phyloP scores from a whole-genome alignment of 2,888 invertebrate species.

The Sphinx pinastri region DNA sequence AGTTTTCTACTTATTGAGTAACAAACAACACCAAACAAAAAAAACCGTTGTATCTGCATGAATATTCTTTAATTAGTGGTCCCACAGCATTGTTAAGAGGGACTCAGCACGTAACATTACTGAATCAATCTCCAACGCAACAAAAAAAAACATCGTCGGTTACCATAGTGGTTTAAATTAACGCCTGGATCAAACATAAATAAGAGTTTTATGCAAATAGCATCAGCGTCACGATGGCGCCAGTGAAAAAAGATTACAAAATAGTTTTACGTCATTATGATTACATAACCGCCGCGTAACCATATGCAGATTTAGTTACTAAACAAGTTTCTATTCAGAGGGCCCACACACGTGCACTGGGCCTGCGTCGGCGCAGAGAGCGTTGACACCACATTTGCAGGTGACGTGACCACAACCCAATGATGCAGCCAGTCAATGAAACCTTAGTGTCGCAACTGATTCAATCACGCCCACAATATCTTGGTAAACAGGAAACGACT shows the following conservation, averaged over 20 bases:
- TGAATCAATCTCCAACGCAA: neutral
- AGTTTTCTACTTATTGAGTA: too few species aligned
- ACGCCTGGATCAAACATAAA: neutral
- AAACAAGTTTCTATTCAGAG: slow-evolving; percentile 50
- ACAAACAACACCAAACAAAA: too few species aligned
- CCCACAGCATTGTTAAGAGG: neutral
- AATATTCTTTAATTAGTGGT: too few species aligned
- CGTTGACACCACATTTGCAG: slow-evolving; percentile 56
- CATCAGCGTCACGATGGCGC: slow-evolving; percentile 8
- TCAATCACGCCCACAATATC: slow-evolving; percentile 13
- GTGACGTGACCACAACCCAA: slow-evolving; percentile 44
- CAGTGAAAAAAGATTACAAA: slow-evolving; percentile 21
- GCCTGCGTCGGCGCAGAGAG: slow-evolving; percentile 47
- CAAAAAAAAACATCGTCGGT: neutral
- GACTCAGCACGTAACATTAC: neutral
- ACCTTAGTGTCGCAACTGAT: slow-evolving; percentile 18
- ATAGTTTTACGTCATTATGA: slow-evolving; percentile 24
- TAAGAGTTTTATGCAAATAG: neutral
- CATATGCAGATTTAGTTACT: slow-evolving; percentile 50
- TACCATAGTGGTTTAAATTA: neutral
- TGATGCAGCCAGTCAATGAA: slow-evolving; percentile 22
- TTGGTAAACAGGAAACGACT: slow-evolving; percentile 12
- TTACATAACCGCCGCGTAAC: slow-evolving; percentile 35
- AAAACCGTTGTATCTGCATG: too few species aligned
- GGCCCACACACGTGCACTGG: slow-evolving; percentile 50